Conservation (phyloP, 2,113 vertebrate genomes). For the Megaleporinus macrocephalus region DNA sequence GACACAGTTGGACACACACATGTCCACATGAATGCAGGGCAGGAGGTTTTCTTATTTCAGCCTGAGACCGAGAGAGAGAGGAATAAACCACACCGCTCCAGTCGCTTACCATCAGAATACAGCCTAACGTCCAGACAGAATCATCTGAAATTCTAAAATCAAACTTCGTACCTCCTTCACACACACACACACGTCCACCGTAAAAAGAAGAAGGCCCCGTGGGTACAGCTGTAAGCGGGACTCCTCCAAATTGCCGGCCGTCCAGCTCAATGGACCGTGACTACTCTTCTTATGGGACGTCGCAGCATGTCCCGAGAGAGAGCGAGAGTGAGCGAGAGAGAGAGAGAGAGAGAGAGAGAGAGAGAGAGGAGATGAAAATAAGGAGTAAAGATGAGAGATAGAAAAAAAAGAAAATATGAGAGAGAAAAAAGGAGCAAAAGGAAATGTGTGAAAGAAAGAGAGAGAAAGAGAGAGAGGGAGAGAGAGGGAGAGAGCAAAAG, state of each 20-base stretch:
- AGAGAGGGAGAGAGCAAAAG: no score
- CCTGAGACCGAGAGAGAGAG: constrained; percentile 11
- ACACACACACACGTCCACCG: not conserved
- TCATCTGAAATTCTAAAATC: constrained; percentile 49
- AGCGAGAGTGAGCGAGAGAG: constrained; percentile 26
- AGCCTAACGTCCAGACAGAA: constrained; percentile 43
- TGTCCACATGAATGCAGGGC: constrained; percentile 52
- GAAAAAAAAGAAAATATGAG: not conserved
- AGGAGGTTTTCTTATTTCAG: constrained; percentile 14
- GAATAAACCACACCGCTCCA: constrained; percentile 30
- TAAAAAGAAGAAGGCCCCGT: constrained; percentile 18
- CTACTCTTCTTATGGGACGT: constrained; percentile 55
- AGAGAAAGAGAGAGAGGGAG: not conserved
- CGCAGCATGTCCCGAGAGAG: constrained; percentile 51
- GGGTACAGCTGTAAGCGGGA: constrained; percentile 38
- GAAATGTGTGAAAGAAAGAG: no score
- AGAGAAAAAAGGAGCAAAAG: not conserved
- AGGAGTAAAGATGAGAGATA: not conserved
- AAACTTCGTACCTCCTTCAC: constrained; percentile 33
- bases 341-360: constrained; percentile 12
- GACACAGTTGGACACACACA: constrained; percentile 21
- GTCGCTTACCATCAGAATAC: constrained; percentile 51
- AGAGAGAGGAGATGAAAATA: not conserved
- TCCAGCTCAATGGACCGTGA: constrained; percentile 56
- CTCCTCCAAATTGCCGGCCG: constrained; percentile 54